phyloP scores from a whole-genome alignment of 2,888 invertebrate species.

The Cotesia congregata region DNA sequence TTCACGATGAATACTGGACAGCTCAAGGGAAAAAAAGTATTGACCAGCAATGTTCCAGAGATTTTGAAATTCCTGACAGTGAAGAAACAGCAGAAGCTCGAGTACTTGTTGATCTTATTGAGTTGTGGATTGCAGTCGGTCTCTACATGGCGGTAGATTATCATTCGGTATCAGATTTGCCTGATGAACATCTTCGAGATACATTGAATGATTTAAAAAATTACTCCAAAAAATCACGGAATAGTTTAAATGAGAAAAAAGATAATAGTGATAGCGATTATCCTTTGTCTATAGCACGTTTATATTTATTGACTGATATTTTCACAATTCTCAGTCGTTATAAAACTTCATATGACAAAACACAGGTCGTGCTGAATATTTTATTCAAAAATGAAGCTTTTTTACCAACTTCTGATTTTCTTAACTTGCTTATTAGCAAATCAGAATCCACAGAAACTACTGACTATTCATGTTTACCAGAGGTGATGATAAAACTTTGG shows the following conservation, averaged over 20 bases:
- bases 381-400: constrained; percentile 63
- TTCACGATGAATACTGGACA: constrained; percentile 78
- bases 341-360: constrained; percentile 50
- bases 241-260: constrained; percentile 29
- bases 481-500: constrained; percentile 69
- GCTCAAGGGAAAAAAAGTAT: not conserved
- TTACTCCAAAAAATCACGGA: constrained; percentile 12
- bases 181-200: constrained; percentile 57
- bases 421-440: constrained; percentile 53
- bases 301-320: constrained; percentile 58
- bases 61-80: constrained; percentile 58
- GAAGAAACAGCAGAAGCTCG: constrained; percentile 47
- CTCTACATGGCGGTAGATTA: constrained; percentile 60
- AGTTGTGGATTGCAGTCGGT: constrained; percentile 64
- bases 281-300: constrained; percentile 51
- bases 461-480: constrained; percentile 55
- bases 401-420: constrained; percentile 58
- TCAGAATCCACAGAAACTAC: constrained; percentile 32
- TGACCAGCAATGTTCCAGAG: constrained; percentile 66
- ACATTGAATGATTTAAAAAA: constrained; percentile 53
- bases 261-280: constrained; percentile 48
- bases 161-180: constrained; percentile 54
- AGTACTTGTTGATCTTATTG: constrained; percentile 57
- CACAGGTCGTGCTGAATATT: constrained; percentile 55
- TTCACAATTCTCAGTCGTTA: constrained; percentile 54